phyloP scores from a whole-genome alignment of 2,888 invertebrate species.

The Pachliopta kotzebuea region DNA sequence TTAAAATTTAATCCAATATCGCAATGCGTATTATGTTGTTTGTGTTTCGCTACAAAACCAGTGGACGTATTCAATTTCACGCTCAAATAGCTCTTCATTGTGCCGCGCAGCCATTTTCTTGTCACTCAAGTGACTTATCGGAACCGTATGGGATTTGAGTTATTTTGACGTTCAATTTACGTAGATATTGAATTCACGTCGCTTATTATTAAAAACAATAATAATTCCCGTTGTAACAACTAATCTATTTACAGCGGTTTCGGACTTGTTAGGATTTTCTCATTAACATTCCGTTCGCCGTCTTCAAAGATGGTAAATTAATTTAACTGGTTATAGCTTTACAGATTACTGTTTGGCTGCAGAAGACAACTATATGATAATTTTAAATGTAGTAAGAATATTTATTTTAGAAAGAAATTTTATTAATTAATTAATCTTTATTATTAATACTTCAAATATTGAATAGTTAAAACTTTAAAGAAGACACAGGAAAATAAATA shows the following conservation, averaged over 20 bases:
- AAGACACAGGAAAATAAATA: no score
- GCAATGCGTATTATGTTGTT: constrained; percentile 43
- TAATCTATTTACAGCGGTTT: neutral
- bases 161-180: constrained; percentile 18
- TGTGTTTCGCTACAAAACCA: constrained; percentile 45
- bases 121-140: constrained; percentile 29
- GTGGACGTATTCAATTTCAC: constrained; percentile 60
- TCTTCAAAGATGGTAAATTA: no score
- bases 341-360: no score
- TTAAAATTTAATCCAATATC: constrained; percentile 10
- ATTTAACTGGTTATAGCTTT: no score
- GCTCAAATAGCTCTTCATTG: constrained; percentile 37
- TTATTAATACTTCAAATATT: no score
- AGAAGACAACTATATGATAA: no score
- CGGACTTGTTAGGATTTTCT: neutral
- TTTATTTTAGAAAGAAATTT: no score
- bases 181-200: neutral
- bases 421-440: no score
- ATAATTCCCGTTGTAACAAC: neutral
- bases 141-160: constrained; percentile 21
- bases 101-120: constrained; percentile 25
- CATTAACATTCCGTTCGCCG: no score
- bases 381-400: no score
- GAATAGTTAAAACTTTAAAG: no score
- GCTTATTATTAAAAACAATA: constrained; percentile 2